Percentiles rank a stretch among this genome's conserved stretches.
phyloP scores from a whole-genome alignment of 2,797 vertebrate species.

The Pantherophis alleghaniensis region DNA sequence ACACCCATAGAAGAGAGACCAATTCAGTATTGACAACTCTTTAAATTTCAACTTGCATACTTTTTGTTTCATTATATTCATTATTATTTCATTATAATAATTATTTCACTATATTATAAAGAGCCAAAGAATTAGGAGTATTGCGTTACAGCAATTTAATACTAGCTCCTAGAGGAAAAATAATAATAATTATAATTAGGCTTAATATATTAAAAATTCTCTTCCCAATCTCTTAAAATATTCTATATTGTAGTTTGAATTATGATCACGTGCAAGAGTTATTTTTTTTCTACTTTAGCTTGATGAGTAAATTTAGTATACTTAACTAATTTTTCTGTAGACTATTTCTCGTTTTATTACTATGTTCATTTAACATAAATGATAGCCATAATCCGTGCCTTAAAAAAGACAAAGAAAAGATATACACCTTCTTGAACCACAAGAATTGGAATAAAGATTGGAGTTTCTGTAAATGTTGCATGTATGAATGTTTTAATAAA shows the following conservation, averaged over 20 bases:
- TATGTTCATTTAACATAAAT: neutral
- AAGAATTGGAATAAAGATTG: neutral
- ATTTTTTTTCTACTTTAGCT: neutral
- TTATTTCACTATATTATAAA: neutral
- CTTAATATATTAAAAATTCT: neutral
- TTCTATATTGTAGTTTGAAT: neutral
- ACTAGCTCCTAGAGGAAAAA: neutral
- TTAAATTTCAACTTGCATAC: slow-evolving; percentile 4
- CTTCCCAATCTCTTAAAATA: neutral
- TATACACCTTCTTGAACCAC: neutral
- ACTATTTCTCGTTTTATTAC: neutral
- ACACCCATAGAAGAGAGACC: slow-evolving; percentile 24
- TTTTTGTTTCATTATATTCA: neutral
- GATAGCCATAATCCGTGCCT: neutral
- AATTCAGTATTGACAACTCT: slow-evolving; percentile 10
- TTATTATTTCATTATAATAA: no score
- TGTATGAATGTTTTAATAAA: slow-evolving; percentile 1
- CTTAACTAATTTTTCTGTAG: neutral
- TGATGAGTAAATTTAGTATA: neutral
- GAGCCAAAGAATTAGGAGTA: slow-evolving; percentile 8
- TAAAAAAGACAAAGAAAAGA: neutral
- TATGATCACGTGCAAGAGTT: neutral
- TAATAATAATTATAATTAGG: neutral
- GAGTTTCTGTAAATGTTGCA: neutral
- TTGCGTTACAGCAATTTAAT: neutral